Conservation (phyloP, 2,797 vertebrate genomes). For the Neopelma chrysocephalum region DNA sequence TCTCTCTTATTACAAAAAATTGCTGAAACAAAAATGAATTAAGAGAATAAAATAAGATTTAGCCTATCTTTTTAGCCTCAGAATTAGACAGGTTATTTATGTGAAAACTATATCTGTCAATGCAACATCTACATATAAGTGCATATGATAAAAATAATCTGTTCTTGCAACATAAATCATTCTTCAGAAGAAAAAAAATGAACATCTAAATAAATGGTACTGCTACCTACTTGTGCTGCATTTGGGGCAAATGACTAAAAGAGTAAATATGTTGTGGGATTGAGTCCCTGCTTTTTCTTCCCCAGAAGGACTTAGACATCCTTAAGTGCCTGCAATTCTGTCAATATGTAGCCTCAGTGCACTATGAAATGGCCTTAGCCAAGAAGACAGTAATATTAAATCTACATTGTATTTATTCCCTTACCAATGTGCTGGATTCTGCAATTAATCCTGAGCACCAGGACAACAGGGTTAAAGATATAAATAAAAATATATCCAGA, state of each 20-base stretch:
- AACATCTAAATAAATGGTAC: neutral
- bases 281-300: neutral
- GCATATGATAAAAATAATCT: neutral
- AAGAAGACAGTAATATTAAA: neutral
- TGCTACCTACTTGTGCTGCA: neutral
- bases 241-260: neutral
- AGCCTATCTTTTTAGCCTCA: neutral
- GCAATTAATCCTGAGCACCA: neutral
- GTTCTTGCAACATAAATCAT: neutral
- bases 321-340: neutral
- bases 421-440: neutral
- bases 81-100: neutral
- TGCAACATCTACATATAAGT: neutral
- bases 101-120: neutral
- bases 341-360: neutral
- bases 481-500: neutral
- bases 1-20: neutral
- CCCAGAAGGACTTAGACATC: neutral
- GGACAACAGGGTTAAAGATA: neutral
- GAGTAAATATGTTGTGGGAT: neutral
- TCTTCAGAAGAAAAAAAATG: neutral
- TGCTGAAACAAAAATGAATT: neutral
- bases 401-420: neutral
- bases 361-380: neutral
- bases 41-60: neutral